These are phyloP conservation scores for Hydrophis major DNA, from an alignment of 2,797 vertebrate species.

Conservation along the genomic window DNA sequence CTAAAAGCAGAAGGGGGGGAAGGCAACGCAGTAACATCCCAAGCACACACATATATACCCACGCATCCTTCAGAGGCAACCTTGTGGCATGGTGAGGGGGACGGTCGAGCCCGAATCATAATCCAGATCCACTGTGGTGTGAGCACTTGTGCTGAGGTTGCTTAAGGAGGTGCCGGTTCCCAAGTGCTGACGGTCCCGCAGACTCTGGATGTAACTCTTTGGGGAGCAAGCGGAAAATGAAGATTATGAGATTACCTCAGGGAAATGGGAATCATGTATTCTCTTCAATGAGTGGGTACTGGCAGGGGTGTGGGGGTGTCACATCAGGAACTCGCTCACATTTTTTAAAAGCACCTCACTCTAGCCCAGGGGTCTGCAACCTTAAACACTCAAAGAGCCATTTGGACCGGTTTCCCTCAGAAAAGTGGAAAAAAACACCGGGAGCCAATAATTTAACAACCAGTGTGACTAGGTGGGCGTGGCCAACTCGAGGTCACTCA, in stretches of 20 bases:
- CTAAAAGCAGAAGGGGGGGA: slow-evolving; percentile 36
- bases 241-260: neutral
- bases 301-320: neutral
- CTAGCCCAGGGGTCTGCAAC: too few relatives aligned
- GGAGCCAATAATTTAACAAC: too few relatives aligned
- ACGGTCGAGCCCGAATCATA: slow-evolving; percentile 81
- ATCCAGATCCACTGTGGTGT: slow-evolving; percentile 78
- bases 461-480: too few relatives aligned
- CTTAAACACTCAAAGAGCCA: too few relatives aligned
- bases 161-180: slow-evolving; percentile 78
- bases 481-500: too few relatives aligned
- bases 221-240: neutral
- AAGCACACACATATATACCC: neutral
- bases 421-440: too few relatives aligned
- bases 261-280: neutral
- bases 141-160: slow-evolving; percentile 74
- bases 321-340: neutral
- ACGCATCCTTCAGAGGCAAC: slow-evolving; percentile 68
- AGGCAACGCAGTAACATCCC: neutral
- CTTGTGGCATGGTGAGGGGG: slow-evolving; percentile 75
- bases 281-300: neutral
- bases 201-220: slow-evolving; percentile 87
- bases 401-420: too few relatives aligned
- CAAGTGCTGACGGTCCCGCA: slow-evolving; percentile 78
- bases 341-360: neutral